A percentile compares a stretch with the other conserved stretches of the same genome.
phyloP scores from a whole-genome alignment of 2,797 vertebrate genomes.

The Sebastes itinus region DNA sequence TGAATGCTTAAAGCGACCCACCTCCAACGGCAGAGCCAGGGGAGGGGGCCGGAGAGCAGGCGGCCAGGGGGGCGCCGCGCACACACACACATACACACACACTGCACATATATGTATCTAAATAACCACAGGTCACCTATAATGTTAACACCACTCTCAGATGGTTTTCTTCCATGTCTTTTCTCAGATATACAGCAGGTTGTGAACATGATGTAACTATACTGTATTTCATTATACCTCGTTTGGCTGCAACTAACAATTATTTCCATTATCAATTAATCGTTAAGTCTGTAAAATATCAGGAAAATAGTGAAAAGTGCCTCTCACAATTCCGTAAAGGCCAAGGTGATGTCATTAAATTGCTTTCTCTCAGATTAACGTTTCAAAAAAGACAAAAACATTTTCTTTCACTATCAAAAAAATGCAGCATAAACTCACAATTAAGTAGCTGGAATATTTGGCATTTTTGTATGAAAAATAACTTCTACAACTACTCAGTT shows the following conservation, averaged over 20 bases:
- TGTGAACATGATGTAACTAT: not conserved
- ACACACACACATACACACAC: not conserved
- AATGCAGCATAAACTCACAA: not conserved
- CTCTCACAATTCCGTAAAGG: not conserved
- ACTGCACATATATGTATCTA: not conserved
- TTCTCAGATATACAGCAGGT: not conserved
- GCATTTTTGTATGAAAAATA: not conserved
- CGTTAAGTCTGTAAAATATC: not conserved
- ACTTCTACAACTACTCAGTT: not conserved
- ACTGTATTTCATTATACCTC: not conserved
- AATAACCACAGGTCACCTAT: conserved; percentile 16
- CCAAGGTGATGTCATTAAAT: not conserved
- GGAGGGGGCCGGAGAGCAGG: conserved; percentile 31
- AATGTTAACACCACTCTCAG: not conserved
- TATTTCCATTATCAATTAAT: not conserved
- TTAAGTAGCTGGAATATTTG: not conserved
- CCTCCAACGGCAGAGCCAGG: conserved; percentile 48
- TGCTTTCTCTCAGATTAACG: not conserved
- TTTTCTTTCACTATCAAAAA: not conserved
- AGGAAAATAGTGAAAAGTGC: not conserved
- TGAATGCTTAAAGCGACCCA: conserved; percentile 59
- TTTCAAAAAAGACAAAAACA: not conserved
- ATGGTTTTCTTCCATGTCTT: not conserved
- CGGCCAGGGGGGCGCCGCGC: not conserved
- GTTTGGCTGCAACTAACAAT: not conserved